Conservation (phyloP, 2,888 invertebrate genomes). For the Drosophila nr. perissopoda region DNA sequence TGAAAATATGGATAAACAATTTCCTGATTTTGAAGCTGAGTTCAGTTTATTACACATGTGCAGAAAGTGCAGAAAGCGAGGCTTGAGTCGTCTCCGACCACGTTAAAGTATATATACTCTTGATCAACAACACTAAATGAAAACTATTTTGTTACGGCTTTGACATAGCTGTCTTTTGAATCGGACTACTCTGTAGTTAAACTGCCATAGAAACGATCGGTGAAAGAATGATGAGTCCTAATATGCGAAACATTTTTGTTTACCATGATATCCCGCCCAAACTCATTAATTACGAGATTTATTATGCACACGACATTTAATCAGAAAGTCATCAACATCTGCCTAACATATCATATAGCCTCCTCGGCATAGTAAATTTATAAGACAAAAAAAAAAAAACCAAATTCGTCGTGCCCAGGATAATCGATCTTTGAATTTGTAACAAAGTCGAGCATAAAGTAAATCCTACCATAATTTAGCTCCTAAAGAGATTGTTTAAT, state of each 20-base stretch:
- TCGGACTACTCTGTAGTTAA: not conserved
- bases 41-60: no score
- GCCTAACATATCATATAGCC: not conserved
- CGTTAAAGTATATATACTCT: no score
- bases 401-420: no score
- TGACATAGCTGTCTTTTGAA: not conserved
- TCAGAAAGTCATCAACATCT: not conserved
- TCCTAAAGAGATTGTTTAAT: no score
- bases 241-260: not conserved
- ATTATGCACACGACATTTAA: not conserved
- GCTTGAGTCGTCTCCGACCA: no score
- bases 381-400: not conserved
- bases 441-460: no score
- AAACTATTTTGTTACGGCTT: not conserved
- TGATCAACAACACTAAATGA: no score
- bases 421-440: no score
- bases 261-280: not conserved
- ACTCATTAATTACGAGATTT: not conserved
- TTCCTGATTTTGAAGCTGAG: not conserved
- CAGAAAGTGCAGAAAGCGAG: no score
- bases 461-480: no score
- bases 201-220: not conserved
- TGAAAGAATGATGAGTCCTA: not conserved
- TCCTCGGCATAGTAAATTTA: not conserved
- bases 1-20: not conserved